phyloP scores from a whole-genome alignment of 2,888 invertebrate genomes.

The Adelphocoris suturalis region DNA sequence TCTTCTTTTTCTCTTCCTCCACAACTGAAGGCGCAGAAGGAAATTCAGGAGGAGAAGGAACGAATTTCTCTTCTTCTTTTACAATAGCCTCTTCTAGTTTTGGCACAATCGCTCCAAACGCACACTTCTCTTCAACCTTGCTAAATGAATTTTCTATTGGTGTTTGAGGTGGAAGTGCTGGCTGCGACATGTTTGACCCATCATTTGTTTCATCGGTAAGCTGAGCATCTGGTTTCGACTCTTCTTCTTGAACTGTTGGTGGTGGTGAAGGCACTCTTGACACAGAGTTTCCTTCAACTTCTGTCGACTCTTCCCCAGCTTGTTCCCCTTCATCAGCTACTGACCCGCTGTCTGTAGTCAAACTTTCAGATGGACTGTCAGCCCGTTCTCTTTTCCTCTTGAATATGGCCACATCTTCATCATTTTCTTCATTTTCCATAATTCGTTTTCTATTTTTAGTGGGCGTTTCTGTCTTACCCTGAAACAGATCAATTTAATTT shows the following conservation, averaged over 20 bases:
- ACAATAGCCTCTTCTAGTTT: constrained; percentile 62
- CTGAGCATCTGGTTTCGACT: constrained; percentile 54
- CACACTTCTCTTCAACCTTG: constrained; percentile 72
- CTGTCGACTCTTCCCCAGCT: constrained; percentile 73
- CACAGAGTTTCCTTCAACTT: constrained; percentile 53
- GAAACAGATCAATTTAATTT: constrained; percentile 35
- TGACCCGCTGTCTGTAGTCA: constrained; percentile 91
- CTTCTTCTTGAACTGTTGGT: constrained; percentile 67
- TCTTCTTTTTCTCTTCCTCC: constrained; percentile 71
- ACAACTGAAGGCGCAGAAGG: constrained; percentile 46
- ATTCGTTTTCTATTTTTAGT: constrained; percentile 77
- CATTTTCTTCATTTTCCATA: constrained; percentile 80
- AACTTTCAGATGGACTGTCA: constrained; percentile 90
- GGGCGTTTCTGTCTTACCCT: constrained; percentile 74
- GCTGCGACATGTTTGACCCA: constrained; percentile 58
- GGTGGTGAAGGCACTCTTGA: constrained; percentile 68
- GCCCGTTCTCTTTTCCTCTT: constrained; percentile 83
- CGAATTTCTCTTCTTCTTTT: constrained; percentile 70
- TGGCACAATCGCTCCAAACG: constrained; percentile 66
- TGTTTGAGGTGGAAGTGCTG: constrained; percentile 56
- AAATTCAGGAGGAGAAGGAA: constrained; percentile 57
- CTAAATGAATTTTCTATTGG: constrained; percentile 43
- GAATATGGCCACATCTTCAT: constrained; percentile 80
- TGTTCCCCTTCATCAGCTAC: constrained; percentile 85
- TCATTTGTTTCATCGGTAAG: constrained; percentile 58